Base-by-base conservation (phyloP, 2,113 vertebrate species). In the Ceyx cyanopectus region DNA sequence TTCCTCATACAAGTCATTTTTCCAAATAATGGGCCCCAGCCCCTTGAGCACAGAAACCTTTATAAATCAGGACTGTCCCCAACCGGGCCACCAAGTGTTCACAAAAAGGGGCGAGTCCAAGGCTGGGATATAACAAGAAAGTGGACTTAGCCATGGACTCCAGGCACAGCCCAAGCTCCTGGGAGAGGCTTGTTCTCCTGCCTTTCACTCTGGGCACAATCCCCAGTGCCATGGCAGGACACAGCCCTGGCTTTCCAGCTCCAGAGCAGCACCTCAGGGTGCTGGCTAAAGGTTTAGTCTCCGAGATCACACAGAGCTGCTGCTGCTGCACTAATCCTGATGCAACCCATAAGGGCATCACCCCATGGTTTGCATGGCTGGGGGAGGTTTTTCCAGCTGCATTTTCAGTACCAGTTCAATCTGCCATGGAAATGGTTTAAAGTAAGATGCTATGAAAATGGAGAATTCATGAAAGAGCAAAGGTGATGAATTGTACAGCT, bases 281-380 rank as follows among this genome's bases (percentile, higher is more conserved):
- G 84, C 73, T 37, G 45, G 4, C 2, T 10, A 3, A 4, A 14
- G 27, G 0, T 37, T 51, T 2, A 2, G 66, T 61, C 23, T 18
- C 46, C 8, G 16, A 7, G 8, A 78, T 17, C 22, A 12, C 29
- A 4, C 0, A 3, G 4, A 24, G 21, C 5, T 2, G 1, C 30
- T 10, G 9, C 30, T 23, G 9, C 30, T 23, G 56, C 18, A 1
- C 7, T 11, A 62, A 60, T 32, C 37, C 50, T 12, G 7, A 23
- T 23, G 24, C 9, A 32, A 14, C 9, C 40, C 21, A 1, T 1
- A 27, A 66, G 32, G 32, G 15, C 50, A 37, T 18, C 60, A 23
- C 0, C 23, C 63, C 45, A 1, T 0, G 2, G n/a, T 2, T 50
- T 2, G 3, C 22, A 7, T 0, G 3, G 23, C 21, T 11, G 14